A percentile compares a stretch with the other conserved stretches of the same genome.
These are phyloP conservation scores for Coracias cyanogaster DNA, from an alignment of 2,797 vertebrate genomes.

Conservation along the genomic window DNA sequence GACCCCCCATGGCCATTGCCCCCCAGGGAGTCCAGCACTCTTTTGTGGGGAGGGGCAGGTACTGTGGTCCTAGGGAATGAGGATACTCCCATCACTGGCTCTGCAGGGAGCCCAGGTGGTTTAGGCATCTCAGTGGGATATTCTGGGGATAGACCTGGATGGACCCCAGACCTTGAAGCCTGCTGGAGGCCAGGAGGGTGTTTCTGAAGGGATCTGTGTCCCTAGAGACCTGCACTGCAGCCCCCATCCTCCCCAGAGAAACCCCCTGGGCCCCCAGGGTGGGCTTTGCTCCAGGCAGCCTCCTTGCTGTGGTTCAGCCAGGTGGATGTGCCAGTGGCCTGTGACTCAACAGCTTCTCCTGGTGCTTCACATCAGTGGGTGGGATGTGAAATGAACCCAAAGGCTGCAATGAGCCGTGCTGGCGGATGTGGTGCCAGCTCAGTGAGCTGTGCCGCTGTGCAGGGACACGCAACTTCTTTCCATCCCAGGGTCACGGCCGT, in stretches of 20 bases:
- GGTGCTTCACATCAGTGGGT: neutral
- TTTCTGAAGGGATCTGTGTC: neutral
- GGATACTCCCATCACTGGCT: accelerated
- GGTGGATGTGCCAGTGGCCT: neutral
- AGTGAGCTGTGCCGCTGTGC: neutral
- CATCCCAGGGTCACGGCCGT: accelerated
- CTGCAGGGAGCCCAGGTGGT: neutral
- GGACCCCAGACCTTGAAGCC: neutral
- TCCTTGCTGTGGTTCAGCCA: accelerated
- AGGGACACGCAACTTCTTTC: accelerated
- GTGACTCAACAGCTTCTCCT: neutral
- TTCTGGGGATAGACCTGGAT: neutral
- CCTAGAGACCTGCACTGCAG: neutral
- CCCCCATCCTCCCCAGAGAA: neutral
- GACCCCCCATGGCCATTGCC: accelerated
- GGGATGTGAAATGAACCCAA: neutral
- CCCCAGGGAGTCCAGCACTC: neutral
- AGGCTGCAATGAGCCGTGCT: neutral
- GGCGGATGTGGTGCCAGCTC: accelerated
- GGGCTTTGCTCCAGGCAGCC: accelerated
- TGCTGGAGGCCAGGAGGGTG: neutral
- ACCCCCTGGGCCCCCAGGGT: neutral
- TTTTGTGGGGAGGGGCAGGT: neutral
- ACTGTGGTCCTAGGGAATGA: neutral
- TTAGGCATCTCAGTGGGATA: neutral